Evolutionary conservation across 1,140 invertebrate genomes (phyloP).

Genomic region (Plodia interpunctella): DNA sequence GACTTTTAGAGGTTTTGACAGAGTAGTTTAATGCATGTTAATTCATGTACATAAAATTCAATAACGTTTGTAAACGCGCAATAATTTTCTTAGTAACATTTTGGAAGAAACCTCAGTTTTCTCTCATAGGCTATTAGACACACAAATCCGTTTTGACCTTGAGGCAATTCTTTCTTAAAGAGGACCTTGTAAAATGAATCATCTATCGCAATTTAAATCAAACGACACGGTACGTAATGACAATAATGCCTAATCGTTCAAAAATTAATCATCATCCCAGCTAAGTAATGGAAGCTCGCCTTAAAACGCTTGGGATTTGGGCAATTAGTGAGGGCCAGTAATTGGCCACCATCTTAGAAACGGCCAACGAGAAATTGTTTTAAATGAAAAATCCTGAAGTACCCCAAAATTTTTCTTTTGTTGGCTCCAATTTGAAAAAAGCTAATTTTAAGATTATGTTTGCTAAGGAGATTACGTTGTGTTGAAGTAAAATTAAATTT

Average conservation of each 20-base stretch:
- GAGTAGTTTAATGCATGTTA: too few relatives aligned
- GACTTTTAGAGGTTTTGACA: too few relatives aligned
- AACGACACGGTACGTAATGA: not conserved
- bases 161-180: too few relatives aligned
- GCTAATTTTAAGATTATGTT: slow-evolving; percentile 7
- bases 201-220: too few relatives aligned
- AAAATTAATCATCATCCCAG: slow-evolving; percentile 2
- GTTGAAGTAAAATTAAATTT: not conserved
- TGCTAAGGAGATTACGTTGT: not conserved
- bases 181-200: too few relatives aligned
- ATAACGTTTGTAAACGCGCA: too few relatives aligned
- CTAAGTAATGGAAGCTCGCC: not conserved
- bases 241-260: not conserved
- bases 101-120: too few relatives aligned
- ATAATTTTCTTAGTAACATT: too few relatives aligned
- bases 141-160: too few relatives aligned
- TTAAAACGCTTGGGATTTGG: not conserved
- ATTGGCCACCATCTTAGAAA: slow-evolving; percentile 4
- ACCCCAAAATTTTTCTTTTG: not conserved
- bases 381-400: slow-evolving; percentile 6
- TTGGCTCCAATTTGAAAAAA: not conserved
- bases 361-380: not conserved
- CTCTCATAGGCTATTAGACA: too few relatives aligned
- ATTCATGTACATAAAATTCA: too few relatives aligned
- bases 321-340: slow-evolving; percentile 3